Percentiles rank a stretch among this genome's conserved stretches.
Evolutionary conservation across 1,140 invertebrate genomes (phyloP).

Genomic region (Bombus soroeensis): DNA sequence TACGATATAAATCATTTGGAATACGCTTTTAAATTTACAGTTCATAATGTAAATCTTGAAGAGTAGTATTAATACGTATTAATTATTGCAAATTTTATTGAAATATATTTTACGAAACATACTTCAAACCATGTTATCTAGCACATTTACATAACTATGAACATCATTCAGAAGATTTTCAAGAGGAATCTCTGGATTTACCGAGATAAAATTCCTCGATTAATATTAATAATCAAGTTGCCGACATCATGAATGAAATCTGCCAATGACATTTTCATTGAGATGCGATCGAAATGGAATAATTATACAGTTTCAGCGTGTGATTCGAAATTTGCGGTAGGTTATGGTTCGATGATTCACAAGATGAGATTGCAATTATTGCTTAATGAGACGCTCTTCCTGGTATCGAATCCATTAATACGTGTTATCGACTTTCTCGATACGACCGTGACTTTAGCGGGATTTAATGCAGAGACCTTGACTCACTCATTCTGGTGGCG

Average conservation of each 20-base stretch:
- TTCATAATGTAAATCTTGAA: too few species aligned
- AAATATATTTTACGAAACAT: too few species aligned
- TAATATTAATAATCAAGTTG: too few species aligned
- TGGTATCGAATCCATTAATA: slow-evolving; percentile 21
- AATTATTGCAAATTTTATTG: too few species aligned
- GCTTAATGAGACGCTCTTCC: slow-evolving; percentile 5
- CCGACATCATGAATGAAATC: neutral
- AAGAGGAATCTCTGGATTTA: neutral
- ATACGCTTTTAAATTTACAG: too few species aligned
- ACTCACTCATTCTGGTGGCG: slow-evolving; percentile 10
- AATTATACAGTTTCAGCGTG: neutral
- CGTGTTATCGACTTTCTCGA: slow-evolving; percentile 12
- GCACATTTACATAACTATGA: neutral
- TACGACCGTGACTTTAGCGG: slow-evolving; percentile 10
- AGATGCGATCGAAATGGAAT: neutral
- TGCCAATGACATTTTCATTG: slow-evolving; percentile 14
- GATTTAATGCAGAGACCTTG: slow-evolving; percentile 31
- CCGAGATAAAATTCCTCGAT: neutral
- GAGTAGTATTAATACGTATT: too few species aligned
- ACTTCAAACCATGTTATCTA: neutral
- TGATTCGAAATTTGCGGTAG: slow-evolving; percentile 23
- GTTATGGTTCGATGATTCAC: slow-evolving; percentile 46
- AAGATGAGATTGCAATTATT: slow-evolving; percentile 24
- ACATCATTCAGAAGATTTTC: neutral
- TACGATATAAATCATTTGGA: too few species aligned